These are phyloP conservation scores for Busseola fusca DNA, from an alignment of 2,888 invertebrate species.

Conservation along the genomic window DNA sequence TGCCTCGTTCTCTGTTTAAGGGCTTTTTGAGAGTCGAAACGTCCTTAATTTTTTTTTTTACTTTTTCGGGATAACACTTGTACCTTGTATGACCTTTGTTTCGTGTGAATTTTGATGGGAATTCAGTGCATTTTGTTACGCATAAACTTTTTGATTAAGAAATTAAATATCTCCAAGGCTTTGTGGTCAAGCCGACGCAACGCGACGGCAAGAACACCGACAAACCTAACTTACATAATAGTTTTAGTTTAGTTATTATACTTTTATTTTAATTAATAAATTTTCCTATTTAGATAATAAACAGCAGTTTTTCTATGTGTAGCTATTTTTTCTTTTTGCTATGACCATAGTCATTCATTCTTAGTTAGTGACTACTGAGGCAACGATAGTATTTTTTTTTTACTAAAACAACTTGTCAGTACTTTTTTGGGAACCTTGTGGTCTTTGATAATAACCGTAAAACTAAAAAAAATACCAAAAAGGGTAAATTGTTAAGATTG, in stretches of 20 bases:
- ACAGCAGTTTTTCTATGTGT: not conserved
- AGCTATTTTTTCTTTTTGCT: not conserved
- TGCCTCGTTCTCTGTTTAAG: conserved; percentile 58
- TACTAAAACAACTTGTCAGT: not conserved
- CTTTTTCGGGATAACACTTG: conserved; percentile 22
- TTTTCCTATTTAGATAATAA: too few relatives aligned
- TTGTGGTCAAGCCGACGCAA: not conserved
- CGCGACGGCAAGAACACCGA: not conserved
- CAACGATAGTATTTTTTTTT: not conserved
- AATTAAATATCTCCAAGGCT: conserved; percentile 4
- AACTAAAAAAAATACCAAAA: conserved; percentile 2
- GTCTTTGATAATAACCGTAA: not conserved
- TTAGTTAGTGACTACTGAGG: not conserved
- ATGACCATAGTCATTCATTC: not conserved
- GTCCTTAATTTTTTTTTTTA: conserved; percentile 45
- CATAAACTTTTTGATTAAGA: conserved; percentile 12
- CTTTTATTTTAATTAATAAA: too few relatives aligned
- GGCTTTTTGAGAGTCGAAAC: conserved; percentile 58
- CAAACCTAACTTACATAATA: too few relatives aligned
- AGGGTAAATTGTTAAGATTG: conserved; percentile 28
- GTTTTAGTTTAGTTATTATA: too few relatives aligned
- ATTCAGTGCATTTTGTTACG: not conserved
- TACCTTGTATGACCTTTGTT: conserved; percentile 45
- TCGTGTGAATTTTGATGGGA: conserved; percentile 39
- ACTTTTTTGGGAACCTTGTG: not conserved